Percentiles rank a stretch among this genome's conserved stretches.
Evolutionary conservation across 2,888 invertebrate genomes (phyloP).

Genomic region (Eueremaeus valkanovi): DNA sequence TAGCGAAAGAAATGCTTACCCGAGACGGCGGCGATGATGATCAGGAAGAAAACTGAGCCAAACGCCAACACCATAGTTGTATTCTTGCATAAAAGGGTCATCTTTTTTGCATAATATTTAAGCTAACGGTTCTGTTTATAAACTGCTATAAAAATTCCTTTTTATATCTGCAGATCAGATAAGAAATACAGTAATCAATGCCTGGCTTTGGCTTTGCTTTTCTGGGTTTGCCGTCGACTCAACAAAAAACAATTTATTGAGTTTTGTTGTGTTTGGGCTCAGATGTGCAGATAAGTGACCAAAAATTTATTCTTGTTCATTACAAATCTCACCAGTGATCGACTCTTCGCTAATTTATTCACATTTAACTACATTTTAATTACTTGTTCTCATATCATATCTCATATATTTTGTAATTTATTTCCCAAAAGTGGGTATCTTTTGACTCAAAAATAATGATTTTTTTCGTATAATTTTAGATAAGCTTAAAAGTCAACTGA

Average conservation of each 20-base stretch:
- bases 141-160: not conserved
- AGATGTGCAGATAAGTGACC: no score
- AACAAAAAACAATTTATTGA: no score
- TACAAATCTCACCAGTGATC: not conserved
- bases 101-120: slow-evolving; percentile 29
- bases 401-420: not conserved
- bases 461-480: not conserved
- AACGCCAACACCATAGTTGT: slow-evolving; percentile 31
- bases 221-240: no score
- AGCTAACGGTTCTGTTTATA: not conserved
- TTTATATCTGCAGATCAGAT: no score
- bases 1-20: not conserved
- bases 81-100: slow-evolving; percentile 14
- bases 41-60: slow-evolving; percentile 13
- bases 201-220: no score
- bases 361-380: no score
- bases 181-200: no score
- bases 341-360: not conserved
- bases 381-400: not conserved
- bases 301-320: no score
- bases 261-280: no score
- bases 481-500: not conserved
- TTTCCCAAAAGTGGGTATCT: no score
- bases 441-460: no score
- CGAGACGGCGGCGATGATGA: slow-evolving; percentile 12